Percentiles rank a stretch among this genome's conserved stretches.
Conservation (phyloP, 2,797 vertebrate species). For the Platalea minor region DNA sequence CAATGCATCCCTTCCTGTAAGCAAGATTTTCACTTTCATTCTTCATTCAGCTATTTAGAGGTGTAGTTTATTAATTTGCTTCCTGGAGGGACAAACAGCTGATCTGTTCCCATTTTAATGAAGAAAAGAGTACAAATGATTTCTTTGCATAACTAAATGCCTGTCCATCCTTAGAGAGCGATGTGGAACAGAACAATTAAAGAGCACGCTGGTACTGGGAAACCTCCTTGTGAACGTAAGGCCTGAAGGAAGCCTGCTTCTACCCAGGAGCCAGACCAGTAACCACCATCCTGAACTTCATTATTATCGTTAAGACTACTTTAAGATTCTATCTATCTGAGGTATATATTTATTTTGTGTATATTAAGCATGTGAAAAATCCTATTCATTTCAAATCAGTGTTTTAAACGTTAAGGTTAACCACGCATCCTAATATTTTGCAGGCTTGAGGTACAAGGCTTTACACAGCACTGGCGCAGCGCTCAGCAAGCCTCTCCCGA, state of each 20-base stretch:
- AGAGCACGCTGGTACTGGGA: background rate
- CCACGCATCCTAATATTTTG: rapidly evolving
- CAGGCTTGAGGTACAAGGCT: background rate
- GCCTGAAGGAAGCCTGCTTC: background rate
- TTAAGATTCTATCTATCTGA: background rate
- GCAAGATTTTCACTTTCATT: background rate
- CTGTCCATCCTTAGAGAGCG: rapidly evolving
- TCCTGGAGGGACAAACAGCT: background rate
- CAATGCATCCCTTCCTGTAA: background rate
- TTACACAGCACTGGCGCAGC: rapidly evolving
- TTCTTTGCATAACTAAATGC: background rate
- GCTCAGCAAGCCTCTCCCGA: background rate
- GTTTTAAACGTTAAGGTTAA: rapidly evolving
- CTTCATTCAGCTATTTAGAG: background rate
- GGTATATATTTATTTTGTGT: no score
- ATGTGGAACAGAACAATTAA: background rate
- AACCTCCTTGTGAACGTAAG: rapidly evolving
- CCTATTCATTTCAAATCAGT: background rate
- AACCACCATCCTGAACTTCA: background rate
- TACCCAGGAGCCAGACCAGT: background rate
- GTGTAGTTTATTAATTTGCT: background rate
- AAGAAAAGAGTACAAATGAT: background rate
- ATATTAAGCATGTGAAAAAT: background rate
- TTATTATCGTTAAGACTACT: background rate
- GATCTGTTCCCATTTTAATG: background rate